Base-by-base conservation (phyloP, 2,888 invertebrate genomes). In the Pandemis corylana region DNA sequence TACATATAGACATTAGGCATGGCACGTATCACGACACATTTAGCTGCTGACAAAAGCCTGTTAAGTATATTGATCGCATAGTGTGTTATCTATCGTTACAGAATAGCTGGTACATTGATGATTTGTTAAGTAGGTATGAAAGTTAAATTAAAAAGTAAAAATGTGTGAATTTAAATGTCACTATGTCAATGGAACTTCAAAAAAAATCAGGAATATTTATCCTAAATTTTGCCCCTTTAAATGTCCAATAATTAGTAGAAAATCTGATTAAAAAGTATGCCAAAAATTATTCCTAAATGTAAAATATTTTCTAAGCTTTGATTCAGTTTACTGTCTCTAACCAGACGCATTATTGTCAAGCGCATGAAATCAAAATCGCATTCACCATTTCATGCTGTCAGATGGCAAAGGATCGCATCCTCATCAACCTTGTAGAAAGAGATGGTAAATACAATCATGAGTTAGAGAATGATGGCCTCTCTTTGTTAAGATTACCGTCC, bases 1-100 rank as follows among this genome's bases (percentile, higher is more conserved):
- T 20, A n/a, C 15, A 36, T 2, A 36, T 36, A 20, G 20, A 67
- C 67, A 63, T 51, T 51, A 61, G 74, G 71, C 67, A 66, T 71
- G 61, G 71, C 68, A 75, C 74, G 63, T 65, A 51, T 59, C 53
- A 74, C 75, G 77, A 77, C 78, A 85, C 82, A 80, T 80, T 81
- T 82, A 87, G 87, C 88, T 72, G 78, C 82, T 81, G 81, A 86
- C 85, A 85, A 83, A 90, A 90, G 89, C 88, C 80, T 12, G 67
- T 74, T 51, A 36, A 36, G 28, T 73, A 67, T 75, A 72, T 77
- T 70, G 65, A 78, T 78, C 77, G 76, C 76, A 76, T 68, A 77
- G 76, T 36, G 67, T 70, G 63, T 64, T 44, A 44, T 44, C 44
- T 65, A 65, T 10, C 28, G 9, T 51, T 61, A 42, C n/a, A 36